Base-by-base conservation (phyloP, 2,113 vertebrate genomes). In the Myrmophylax atrothorax region DNA sequence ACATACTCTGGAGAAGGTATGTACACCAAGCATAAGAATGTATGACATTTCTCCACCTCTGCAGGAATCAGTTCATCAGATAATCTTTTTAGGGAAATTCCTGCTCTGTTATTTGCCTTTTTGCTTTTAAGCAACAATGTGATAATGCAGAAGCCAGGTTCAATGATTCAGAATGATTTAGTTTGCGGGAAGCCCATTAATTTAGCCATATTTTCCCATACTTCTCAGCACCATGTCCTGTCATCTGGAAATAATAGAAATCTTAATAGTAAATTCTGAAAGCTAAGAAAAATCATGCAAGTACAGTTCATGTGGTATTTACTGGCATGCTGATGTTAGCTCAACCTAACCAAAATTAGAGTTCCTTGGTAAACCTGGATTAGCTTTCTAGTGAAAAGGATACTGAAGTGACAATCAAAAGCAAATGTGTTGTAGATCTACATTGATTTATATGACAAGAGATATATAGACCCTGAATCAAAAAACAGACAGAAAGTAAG, bases 231-330 rank as follows among this genome's bases (percentile, higher is more conserved):
- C 97, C 85, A 93, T 98, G 97, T 97, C 76, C 94, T 95, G 92
- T 98, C 98, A 98, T 98, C 98, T 98, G 98, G 98, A 98, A 98
- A 98, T 98, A 98, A 98, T 98, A 98, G 94, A 98, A 97, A 93
- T 67, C 94, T 94, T 94, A 95, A 96, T 90, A 97, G 73, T 93
- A 96, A 97, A 97, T 97, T 97, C 75, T 96, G 23, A 97, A 97
- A 96, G 96, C 96, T 96, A 75, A 92, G 84, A 97, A 97, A 97
- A 89, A 80, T 28, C 47, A 78, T 62, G 35, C 74, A 93, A 93
- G 78, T 90, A 81, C 53, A 93, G 90, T 82, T 96, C 78, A 94
- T 58, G 1, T 67, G 29, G 83, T 97, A 93, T 97, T 98, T 98
- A 96, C 90, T 96, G 96, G 93, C 89, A 97, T 94, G 92, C 90